Conservation (phyloP, 1,140 invertebrate genomes). For the Pygmarrhopalites habei region DNA sequence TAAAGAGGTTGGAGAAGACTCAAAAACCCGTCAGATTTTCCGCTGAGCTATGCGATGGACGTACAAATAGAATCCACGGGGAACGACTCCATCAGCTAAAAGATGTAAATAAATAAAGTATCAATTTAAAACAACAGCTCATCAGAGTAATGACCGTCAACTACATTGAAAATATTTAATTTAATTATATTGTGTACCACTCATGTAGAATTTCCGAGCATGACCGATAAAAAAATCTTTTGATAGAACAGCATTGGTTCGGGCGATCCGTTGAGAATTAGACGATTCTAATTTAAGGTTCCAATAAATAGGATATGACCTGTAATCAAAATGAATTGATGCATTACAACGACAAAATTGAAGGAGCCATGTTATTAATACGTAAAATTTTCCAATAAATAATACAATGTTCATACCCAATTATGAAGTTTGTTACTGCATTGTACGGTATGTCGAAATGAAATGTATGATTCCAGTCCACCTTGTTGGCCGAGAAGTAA, state of each 20-base stretch:
- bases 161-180: too few species aligned
- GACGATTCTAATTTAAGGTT: conserved; percentile 23
- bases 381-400: too few species aligned
- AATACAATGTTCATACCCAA: too few species aligned
- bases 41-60: conserved; percentile 21
- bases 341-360: too few species aligned
- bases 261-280: background rate
- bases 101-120: too few species aligned
- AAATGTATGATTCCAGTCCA: conserved; percentile 23
- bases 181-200: conserved; percentile 12
- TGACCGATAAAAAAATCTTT: conserved; percentile 27
- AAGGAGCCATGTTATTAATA: too few species aligned
- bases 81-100: conserved; percentile 17
- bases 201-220: conserved; percentile 16
- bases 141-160: too few species aligned
- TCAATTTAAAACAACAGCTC: too few species aligned
- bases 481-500: conserved; percentile 13
- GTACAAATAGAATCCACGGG: conserved; percentile 23
- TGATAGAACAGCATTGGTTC: conserved; percentile 17
- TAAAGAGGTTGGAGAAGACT: too few species aligned
- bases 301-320: conserved; percentile 23
- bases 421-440: conserved; percentile 2
- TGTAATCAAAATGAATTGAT: conserved; percentile 6
- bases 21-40: conserved; percentile 20
- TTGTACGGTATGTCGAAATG: conserved; percentile 28